Evolutionary conservation across 2,113 vertebrate genomes (phyloP).

Genomic region (Labeo rohita): DNA sequence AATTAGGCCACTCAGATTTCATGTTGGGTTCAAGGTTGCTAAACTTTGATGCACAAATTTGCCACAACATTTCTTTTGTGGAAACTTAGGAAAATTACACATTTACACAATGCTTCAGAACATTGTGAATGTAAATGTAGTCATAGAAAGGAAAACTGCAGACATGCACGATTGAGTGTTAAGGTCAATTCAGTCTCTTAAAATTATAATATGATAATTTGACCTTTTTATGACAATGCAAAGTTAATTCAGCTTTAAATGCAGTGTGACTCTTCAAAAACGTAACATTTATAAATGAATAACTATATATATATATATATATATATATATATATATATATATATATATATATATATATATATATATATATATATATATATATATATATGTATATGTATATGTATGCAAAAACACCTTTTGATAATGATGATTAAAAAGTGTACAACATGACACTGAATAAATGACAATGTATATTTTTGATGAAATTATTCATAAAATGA

Average conservation of each 20-base stretch:
- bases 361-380: too few species aligned
- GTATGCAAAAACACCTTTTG: not conserved
- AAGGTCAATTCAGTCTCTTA: not conserved
- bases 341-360: too few species aligned
- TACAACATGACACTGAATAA: not conserved
- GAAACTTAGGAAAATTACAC: not conserved
- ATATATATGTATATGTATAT: too few species aligned
- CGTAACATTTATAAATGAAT: not conserved
- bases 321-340: too few species aligned
- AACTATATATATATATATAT: too few species aligned
- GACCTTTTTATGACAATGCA: not conserved
- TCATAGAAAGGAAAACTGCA: not conserved
- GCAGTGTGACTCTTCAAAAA: not conserved
- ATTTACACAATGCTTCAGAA: not conserved
- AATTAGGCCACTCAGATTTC: not conserved
- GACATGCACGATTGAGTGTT: not conserved
- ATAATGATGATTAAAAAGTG: not conserved
- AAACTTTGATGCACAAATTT: not conserved
- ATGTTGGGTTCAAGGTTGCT: not conserved
- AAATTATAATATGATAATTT: not conserved
- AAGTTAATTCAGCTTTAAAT: not conserved
- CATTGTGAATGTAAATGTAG: not conserved
- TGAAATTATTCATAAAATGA: conserved; percentile 2
- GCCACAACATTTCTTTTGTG: not conserved
- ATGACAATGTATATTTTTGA: not conserved